Conservation (phyloP, 2,113 vertebrate genomes). For the Mustelus asterias region DNA sequence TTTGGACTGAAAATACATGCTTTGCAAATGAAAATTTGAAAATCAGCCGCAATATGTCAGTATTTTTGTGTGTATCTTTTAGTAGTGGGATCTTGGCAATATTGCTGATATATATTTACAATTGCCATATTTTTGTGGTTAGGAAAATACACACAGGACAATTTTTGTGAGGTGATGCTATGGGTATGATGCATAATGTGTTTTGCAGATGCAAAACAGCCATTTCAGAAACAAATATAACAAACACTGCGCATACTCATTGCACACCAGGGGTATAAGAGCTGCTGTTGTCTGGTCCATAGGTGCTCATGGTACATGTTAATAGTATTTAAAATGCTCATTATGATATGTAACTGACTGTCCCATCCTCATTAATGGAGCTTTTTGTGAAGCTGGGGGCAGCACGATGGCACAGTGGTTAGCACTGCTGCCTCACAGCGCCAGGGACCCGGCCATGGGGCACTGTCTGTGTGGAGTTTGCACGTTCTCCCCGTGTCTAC, state of each 20-base stretch:
- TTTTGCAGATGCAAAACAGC: background rate
- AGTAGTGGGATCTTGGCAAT: background rate
- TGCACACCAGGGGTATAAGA: background rate
- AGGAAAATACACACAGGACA: background rate
- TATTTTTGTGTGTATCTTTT: background rate
- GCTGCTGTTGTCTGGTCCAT: background rate
- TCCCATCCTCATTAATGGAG: background rate
- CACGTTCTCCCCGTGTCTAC: too few species aligned
- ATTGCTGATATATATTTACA: background rate
- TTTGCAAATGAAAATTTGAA: constrained; percentile 12
- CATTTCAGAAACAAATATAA: background rate
- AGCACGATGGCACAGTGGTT: too few species aligned
- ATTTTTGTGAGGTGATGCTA: background rate
- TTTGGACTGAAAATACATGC: background rate
- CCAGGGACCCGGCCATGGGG: too few species aligned
- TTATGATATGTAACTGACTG: background rate
- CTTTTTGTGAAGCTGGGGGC: background rate
- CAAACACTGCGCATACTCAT: background rate
- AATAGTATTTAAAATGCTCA: background rate
- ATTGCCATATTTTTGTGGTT: background rate
- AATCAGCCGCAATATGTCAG: background rate
- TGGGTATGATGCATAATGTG: background rate
- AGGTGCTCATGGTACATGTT: background rate
- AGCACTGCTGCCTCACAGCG: too few species aligned
- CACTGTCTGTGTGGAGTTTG: too few species aligned